phyloP scores from a whole-genome alignment of 2,113 vertebrate genomes.

The Dryoscopus gambensis region DNA sequence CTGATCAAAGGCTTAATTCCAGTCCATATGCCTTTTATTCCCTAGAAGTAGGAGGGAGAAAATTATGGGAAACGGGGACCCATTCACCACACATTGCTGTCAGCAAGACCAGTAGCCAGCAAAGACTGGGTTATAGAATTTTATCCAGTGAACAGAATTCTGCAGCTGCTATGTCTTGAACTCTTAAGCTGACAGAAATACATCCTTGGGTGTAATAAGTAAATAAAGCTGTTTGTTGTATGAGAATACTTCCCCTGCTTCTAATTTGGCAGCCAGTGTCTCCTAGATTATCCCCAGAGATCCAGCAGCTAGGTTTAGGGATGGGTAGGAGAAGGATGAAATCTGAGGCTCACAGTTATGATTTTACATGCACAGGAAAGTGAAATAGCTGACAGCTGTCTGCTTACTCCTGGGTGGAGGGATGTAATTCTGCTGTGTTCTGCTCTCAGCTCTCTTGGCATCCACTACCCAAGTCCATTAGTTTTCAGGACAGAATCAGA shows the following conservation, averaged over 20 bases:
- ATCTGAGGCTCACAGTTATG: background rate
- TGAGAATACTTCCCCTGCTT: background rate
- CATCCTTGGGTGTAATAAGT: background rate
- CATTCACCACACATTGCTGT: background rate
- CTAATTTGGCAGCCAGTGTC: background rate
- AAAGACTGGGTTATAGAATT: background rate
- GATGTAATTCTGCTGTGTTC: background rate
- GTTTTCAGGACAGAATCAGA: background rate
- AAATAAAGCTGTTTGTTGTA: background rate
- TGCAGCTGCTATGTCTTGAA: background rate
- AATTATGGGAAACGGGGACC: background rate
- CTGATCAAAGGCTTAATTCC: background rate
- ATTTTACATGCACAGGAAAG: background rate
- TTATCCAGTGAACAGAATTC: background rate
- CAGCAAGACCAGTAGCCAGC: background rate
- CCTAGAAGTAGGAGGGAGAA: background rate
- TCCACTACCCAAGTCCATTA: background rate
- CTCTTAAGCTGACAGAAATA: background rate
- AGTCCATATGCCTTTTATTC: background rate
- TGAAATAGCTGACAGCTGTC: background rate
- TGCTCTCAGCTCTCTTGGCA: background rate
- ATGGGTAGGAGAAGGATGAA: background rate
- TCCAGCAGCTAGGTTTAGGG: background rate
- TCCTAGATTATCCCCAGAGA: background rate
- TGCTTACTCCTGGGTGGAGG: background rate